phyloP scores from a whole-genome alignment of 2,888 invertebrate genomes.

The Drosophila setosimentum region DNA sequence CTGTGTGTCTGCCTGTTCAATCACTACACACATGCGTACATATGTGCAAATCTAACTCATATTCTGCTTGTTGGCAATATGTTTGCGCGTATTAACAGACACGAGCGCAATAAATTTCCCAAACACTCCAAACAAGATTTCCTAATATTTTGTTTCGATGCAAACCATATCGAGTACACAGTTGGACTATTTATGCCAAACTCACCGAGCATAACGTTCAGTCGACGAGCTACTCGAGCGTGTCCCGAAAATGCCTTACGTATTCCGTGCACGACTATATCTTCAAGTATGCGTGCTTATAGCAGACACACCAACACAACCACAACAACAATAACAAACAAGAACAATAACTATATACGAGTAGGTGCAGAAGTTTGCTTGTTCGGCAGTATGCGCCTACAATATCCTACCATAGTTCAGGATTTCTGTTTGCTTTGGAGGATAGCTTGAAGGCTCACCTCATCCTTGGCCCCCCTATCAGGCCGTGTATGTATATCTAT shows the following conservation, averaged over 20 bases:
- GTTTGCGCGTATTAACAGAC: slow-evolving; percentile 61
- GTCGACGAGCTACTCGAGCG: slow-evolving; percentile 52
- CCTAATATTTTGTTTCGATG: slow-evolving; percentile 62
- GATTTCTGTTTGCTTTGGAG: slow-evolving; percentile 8
- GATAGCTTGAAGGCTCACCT: slow-evolving; percentile 3
- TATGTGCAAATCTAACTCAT: slow-evolving; percentile 36
- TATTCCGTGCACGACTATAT: slow-evolving; percentile 66
- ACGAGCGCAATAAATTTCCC: slow-evolving; percentile 65
- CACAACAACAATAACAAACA: slow-evolving; percentile 10
- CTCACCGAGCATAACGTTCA: slow-evolving; percentile 20
- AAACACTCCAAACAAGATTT: slow-evolving; percentile 67
- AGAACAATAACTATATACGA: slow-evolving; percentile 6
- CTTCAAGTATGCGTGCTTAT: slow-evolving; percentile 70
- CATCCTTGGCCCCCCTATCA: not conserved
- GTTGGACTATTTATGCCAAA: slow-evolving; percentile 38
- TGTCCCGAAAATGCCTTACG: slow-evolving; percentile 47
- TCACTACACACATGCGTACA: slow-evolving; percentile 4
- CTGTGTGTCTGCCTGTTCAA: not conserved
- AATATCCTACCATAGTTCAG: slow-evolving; percentile 15
- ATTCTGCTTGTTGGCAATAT: slow-evolving; percentile 54
- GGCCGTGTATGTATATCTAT: not conserved
- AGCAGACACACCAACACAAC: slow-evolving; percentile 35
- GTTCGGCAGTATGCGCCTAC: slow-evolving; percentile 30
- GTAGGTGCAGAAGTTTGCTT: slow-evolving; percentile 55
- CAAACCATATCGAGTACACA: slow-evolving; percentile 25